Evolutionary conservation across 2,113 vertebrate genomes (phyloP), one percentile per base, ranked within the genome.

Genomic region (Myotis brandtii): DNA sequence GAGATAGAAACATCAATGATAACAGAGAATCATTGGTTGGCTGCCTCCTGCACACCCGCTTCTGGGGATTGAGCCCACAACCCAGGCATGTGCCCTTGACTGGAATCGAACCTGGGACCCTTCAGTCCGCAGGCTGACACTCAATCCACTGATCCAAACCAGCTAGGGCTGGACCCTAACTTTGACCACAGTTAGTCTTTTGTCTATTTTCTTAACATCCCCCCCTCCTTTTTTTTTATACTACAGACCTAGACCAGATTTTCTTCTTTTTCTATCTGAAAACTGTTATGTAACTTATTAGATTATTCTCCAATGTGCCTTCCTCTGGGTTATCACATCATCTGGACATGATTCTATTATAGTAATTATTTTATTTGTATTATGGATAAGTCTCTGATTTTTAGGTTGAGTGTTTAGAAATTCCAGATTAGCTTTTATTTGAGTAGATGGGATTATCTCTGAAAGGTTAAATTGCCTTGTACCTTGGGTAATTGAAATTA

Each of bases 401-500:
- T 94, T 75, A 93, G 40, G n/a, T 64, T 94, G 9, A 70, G 66
- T 76, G n/a, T 91, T 91, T 76, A 23, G 56, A 81, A 69, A 89
- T 75, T 93, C 2, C 2, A 72, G 34, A 66, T 86, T 93, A 89
- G 20, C 70, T 27, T 62, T 62, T 62, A 62, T 62, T 27, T 62
- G 59, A 62, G 59, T 66, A 81, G 77, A 86, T 93, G 46, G 67
- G 97, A 95, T 84, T 91, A 73, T 96, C 79, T 96, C 70, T 81
- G 91, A 97, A 97, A 97, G 70, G 89, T 67, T 94, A 96, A 80
- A 91, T 93, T 97, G 81, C 73, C 80, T 96, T 96, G 40, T 95
- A 94, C 34, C 95, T 69, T 90, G 89, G 76, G 25, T 95, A 98
- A 96, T 72, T 97, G 81, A 97, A 98, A 98, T 96, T 96, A 98